Evolutionary conservation across 1,140 invertebrate species (phyloP).

Genomic region (Bombus haemorrhoidalis): DNA sequence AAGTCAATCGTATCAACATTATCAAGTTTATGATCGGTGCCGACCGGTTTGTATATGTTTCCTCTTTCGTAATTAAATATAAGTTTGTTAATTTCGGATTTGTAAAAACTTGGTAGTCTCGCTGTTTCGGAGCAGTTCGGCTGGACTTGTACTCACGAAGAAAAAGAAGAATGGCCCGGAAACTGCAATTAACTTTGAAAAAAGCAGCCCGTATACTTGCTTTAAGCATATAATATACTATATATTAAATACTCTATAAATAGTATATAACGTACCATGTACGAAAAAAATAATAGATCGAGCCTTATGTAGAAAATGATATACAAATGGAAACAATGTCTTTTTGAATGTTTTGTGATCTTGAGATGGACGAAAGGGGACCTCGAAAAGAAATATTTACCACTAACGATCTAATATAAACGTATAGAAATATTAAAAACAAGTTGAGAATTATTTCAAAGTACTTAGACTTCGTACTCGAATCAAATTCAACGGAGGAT

Average conservation of each 20-base stretch:
- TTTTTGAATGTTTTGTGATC: background rate
- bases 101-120: background rate
- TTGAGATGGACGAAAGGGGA: no score
- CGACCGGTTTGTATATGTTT: no score
- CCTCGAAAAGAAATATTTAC: background rate
- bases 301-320: background rate
- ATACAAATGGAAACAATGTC: background rate
- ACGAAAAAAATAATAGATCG: no score
- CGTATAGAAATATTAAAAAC: no score
- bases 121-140: background rate
- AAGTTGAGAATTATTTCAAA: background rate
- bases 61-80: background rate
- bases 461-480: background rate
- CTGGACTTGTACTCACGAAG: background rate
- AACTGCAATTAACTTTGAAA: no score
- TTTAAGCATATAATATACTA: no score
- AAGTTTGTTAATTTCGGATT: background rate
- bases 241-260: no score
- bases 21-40: background rate
- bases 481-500: background rate
- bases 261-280: no score
- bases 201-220: no score
- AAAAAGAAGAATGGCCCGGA: background rate
- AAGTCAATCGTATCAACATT: background rate
- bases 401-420: no score